A percentile compares a stretch with the other conserved stretches of the same genome.
These are phyloP conservation scores for Poecilia wingei DNA, from an alignment of 2,797 vertebrate genomes.

Conservation along the genomic window DNA sequence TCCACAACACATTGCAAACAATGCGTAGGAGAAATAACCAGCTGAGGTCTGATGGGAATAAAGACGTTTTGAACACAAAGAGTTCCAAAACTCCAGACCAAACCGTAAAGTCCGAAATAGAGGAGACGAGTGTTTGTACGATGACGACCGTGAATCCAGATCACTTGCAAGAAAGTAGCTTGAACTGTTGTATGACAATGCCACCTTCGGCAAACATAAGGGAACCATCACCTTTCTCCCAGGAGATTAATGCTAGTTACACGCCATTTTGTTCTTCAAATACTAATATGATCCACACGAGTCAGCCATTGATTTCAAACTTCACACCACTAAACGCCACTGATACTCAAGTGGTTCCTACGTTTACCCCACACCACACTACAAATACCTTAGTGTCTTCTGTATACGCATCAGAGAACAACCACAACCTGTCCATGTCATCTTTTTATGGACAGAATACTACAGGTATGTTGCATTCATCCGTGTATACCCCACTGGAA, in stretches of 20 bases:
- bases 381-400: constrained; percentile 62
- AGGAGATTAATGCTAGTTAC: constrained; percentile 60
- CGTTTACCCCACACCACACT: constrained; percentile 69
- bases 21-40: constrained; percentile 67
- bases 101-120: constrained; percentile 44
- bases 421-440: constrained; percentile 57
- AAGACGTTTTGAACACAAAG: constrained; percentile 48
- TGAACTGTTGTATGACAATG: constrained; percentile 56
- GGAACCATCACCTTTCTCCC: constrained; percentile 46
- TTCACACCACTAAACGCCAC: constrained; percentile 70
- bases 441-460: constrained; percentile 56
- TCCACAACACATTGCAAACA: constrained; percentile 78
- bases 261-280: constrained; percentile 56
- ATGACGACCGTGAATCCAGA: constrained; percentile 61
- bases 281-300: constrained; percentile 53
- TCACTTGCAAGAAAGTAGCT: constrained; percentile 50
- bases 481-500: constrained; percentile 56
- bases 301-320: constrained; percentile 58
- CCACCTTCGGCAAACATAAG: constrained; percentile 29
- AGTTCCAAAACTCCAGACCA: constrained; percentile 28
- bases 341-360: constrained; percentile 75
- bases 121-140: constrained; percentile 41
- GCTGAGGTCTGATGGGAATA: constrained; percentile 37
- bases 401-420: constrained; percentile 64
- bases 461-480: constrained; percentile 40